A percentile compares a stretch with the other conserved stretches of the same genome.
Evolutionary conservation across 2,797 vertebrate genomes (phyloP).

Genomic region (Synanceia verrucosa): DNA sequence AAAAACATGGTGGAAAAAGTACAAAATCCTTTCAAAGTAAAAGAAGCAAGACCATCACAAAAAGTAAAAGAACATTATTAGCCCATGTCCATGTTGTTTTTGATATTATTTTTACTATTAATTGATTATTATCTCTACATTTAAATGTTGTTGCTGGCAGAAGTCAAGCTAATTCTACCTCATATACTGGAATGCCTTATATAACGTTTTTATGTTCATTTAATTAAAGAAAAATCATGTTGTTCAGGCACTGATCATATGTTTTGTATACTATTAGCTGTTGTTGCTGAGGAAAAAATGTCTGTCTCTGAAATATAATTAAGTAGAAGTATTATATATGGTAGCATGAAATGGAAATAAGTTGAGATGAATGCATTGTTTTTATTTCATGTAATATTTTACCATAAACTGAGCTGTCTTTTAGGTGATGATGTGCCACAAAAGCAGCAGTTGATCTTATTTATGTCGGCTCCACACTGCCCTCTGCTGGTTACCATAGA

Average conservation of each 20-base stretch:
- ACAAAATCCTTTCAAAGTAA: not conserved
- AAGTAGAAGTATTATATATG: not conserved
- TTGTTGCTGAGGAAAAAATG: not conserved
- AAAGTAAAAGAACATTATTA: not conserved
- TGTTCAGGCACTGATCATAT: not conserved
- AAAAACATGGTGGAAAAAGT: not conserved
- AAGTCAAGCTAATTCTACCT: not conserved
- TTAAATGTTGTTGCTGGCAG: not conserved
- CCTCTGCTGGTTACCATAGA: constrained; percentile 49
- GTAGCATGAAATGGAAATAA: not conserved
- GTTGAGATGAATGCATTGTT: too few relatives aligned
- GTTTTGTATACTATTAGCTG: not conserved
- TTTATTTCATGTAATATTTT: too few relatives aligned
- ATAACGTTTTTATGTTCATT: not conserved
- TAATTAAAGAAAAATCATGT: too few relatives aligned
- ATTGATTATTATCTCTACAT: not conserved
- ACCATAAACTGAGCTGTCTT: not conserved
- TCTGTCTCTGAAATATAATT: not conserved
- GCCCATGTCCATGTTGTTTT: too few relatives aligned
- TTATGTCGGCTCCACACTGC: constrained; percentile 39
- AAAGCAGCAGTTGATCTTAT: not conserved
- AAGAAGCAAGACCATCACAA: not conserved
- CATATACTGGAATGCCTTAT: too few relatives aligned
- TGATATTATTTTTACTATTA: too few relatives aligned
- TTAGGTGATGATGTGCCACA: not conserved